These are phyloP conservation scores for Neosalanx taihuensis DNA, from an alignment of 2,797 vertebrate genomes.

Conservation along the genomic window DNA sequence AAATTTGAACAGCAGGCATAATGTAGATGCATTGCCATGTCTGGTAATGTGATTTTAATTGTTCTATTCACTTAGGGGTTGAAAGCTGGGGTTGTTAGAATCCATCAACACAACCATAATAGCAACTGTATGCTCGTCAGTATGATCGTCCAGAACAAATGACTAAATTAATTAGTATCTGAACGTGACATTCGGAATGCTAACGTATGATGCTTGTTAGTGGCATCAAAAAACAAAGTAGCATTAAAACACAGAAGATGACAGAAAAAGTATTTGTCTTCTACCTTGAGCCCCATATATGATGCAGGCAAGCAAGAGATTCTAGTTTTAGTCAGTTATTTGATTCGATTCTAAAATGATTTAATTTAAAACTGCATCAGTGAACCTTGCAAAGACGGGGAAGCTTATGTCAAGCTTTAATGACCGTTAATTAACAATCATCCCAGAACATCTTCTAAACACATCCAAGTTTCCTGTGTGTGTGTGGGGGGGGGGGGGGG, in stretches of 20 bases:
- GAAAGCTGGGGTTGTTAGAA: slow-evolving; percentile 6
- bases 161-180: background rate
- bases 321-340: background rate
- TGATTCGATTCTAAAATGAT: background rate
- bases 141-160: slow-evolving; percentile 26
- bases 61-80: slow-evolving; percentile 36
- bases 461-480: background rate
- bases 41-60: slow-evolving; percentile 38
- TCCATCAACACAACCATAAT: slow-evolving; percentile 13
- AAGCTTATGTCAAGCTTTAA: background rate
- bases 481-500: background rate
- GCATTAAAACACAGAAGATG: slow-evolving; percentile 4
- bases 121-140: background rate
- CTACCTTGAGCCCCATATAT: background rate
- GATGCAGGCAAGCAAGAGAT: background rate
- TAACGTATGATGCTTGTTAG: background rate
- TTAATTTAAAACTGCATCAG: background rate
- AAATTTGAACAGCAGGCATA: slow-evolving; percentile 19
- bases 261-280: background rate
- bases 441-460: background rate
- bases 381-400: background rate
- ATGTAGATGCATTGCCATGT: slow-evolving; percentile 28
- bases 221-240: slow-evolving; percentile 1
- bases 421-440: background rate
- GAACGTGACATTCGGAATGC: background rate